phyloP scores from a whole-genome alignment of 2,888 invertebrate genomes.

The Thera britannica region DNA sequence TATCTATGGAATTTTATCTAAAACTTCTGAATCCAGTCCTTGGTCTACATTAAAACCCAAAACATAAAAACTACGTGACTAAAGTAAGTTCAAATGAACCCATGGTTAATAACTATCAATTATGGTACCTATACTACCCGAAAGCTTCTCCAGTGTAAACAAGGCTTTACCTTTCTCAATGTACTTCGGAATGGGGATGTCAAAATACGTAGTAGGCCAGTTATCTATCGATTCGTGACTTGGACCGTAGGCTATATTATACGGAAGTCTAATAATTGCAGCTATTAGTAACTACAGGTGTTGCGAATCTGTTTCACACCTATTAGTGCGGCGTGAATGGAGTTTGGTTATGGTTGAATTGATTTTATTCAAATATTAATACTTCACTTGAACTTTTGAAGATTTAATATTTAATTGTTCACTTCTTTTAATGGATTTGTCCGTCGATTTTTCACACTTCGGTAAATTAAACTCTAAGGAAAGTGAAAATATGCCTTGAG shows the following conservation, averaged over 20 bases:
- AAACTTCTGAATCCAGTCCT: no score
- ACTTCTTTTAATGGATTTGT: slow-evolving; percentile 2
- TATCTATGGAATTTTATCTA: no score
- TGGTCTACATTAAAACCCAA: no score
- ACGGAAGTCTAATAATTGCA: slow-evolving; percentile 37
- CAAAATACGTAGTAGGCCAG: slow-evolving; percentile 35
- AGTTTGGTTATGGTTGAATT: slow-evolving; percentile 28
- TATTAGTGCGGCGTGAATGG: slow-evolving; percentile 20
- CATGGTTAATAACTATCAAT: no score
- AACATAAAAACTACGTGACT: no score
- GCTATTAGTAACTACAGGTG: slow-evolving; percentile 27
- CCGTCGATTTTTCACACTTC: neutral
- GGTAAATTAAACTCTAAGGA: neutral
- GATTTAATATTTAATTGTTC: neutral
- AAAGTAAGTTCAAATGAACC: no score
- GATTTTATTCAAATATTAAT: slow-evolving; percentile 13
- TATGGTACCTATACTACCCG: no score
- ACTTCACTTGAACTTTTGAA: slow-evolving; percentile 19
- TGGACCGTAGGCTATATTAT: slow-evolving; percentile 24
- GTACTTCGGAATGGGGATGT: slow-evolving; percentile 30
- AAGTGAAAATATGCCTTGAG: no score
- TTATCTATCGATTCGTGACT: slow-evolving; percentile 25
- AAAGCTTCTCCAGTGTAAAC: neutral
- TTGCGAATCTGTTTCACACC: slow-evolving; percentile 28
- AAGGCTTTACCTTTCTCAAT: slow-evolving; percentile 10